These are phyloP conservation scores for Channa striata DNA, from an alignment of 2,797 vertebrate species.

Conservation along the genomic window DNA sequence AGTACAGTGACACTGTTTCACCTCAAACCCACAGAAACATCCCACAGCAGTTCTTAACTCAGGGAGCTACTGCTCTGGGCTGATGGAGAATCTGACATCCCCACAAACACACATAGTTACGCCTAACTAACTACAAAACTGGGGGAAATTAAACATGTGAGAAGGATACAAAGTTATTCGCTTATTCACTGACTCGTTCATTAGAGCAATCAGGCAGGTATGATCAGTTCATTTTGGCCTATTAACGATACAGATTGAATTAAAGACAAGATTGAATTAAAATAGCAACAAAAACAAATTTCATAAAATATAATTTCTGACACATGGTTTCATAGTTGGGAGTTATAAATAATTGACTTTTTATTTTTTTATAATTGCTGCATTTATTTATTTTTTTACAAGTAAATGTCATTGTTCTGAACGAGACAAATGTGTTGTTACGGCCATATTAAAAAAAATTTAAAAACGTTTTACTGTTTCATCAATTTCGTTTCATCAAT, in stretches of 20 bases:
- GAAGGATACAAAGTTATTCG: constrained; percentile 27
- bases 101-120: constrained; percentile 20
- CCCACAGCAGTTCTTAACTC: constrained; percentile 52
- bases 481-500: background rate
- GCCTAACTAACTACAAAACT: constrained; percentile 24
- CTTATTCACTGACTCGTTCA: constrained; percentile 22
- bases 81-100: constrained; percentile 45
- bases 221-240: background rate
- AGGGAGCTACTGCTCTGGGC: constrained; percentile 35
- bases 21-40: constrained; percentile 60
- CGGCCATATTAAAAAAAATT: too few relatives aligned
- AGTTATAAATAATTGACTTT: too few relatives aligned
- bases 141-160: constrained; percentile 16
- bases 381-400: too few relatives aligned
- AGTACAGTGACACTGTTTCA: constrained; percentile 65
- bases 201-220: background rate
- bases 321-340: too few relatives aligned
- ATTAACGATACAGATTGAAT: background rate
- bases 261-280: too few relatives aligned
- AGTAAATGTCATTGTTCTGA: background rate
- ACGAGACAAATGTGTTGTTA: background rate
- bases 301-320: too few relatives aligned
- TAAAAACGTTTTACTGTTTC: background rate
- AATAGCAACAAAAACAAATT: too few relatives aligned
- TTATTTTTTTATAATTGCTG: too few relatives aligned